Base-by-base conservation (phyloP, 2,113 vertebrate genomes). In the Zosterops lateralis region DNA sequence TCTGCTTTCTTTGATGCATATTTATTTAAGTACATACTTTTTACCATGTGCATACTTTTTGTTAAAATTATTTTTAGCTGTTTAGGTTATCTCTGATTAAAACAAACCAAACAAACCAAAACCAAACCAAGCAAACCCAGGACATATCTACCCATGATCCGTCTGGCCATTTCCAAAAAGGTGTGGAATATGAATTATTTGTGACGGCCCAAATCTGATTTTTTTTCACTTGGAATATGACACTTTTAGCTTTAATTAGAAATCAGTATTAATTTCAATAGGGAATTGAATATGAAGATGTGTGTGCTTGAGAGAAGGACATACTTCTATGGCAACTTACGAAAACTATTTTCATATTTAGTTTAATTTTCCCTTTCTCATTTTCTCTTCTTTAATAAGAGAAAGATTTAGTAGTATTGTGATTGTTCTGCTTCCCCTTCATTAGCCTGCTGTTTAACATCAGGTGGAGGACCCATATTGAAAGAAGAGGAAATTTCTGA, bases 181-280 rank as follows among this genome's bases (percentile, higher is more conserved):
- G 1, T 24, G n/a, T 57, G 38, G 16, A 58, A 32, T 32, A 54
- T 29, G 2, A 89, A 61, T 84, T 86, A 44, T 40, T 42, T 73
- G 13, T 54, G 18, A 61, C 19, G 13, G 14, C 9, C 6, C 2
- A 11, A 86, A 71, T 34, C 2, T 18, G 7, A 0, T 3, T 3
- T 84, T 51, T 81, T 82, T 20, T 84, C 17, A 22, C 3, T 78
- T 87, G 58, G 14, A 74, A 20, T 71, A 34, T 17, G 10, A 25
- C 6, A 72, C 0, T 11, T 67, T 67, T 53, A 58, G 15, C 29
- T 74, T 84, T 75, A 58, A 67, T 78, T 74, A 60, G 9, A 66
- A 84, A 82, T 51, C 2, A 34, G 5, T 19, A 32, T 26, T 70
- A 42, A 28, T 44, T 50, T 7, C 32, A 29, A 2, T 19, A 65